phyloP scores from a whole-genome alignment of 1,140 invertebrate species.

The Neodiprion pinetum region DNA sequence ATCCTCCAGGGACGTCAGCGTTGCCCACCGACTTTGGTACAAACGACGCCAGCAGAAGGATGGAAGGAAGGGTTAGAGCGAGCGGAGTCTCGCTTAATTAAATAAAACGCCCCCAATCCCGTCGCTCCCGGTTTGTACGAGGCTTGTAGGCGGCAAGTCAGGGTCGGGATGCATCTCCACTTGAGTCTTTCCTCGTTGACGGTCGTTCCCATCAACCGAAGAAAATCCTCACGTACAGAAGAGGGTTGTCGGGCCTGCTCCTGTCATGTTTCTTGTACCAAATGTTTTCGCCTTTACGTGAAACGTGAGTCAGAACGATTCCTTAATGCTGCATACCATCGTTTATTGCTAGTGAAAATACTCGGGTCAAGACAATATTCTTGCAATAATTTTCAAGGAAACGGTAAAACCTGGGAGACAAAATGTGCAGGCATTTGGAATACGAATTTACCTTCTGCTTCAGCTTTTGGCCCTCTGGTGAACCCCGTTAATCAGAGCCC shows the following conservation, averaged over 20 bases:
- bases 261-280: background rate
- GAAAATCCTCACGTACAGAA: background rate
- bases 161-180: constrained; percentile 34
- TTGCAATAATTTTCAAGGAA: no score
- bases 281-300: background rate
- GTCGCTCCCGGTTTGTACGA: constrained; percentile 38
- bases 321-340: no score
- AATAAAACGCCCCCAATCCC: constrained; percentile 53
- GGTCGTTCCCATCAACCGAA: background rate
- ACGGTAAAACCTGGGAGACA: no score
- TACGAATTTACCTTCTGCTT: background rate
- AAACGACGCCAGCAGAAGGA: background rate
- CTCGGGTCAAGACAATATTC: no score
- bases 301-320: no score
- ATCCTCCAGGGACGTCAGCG: background rate
- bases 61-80: constrained; percentile 39
- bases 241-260: background rate
- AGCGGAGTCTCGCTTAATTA: constrained; percentile 51
- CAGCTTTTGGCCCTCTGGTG: background rate
- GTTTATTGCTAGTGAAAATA: no score
- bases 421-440: no score
- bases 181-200: constrained; percentile 16
- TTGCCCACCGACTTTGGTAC: background rate
- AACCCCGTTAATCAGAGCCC: background rate
- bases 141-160: constrained; percentile 42